Evolutionary conservation across 2,797 vertebrate genomes (phyloP).

Genomic region (Eidolon dupreanum): DNA sequence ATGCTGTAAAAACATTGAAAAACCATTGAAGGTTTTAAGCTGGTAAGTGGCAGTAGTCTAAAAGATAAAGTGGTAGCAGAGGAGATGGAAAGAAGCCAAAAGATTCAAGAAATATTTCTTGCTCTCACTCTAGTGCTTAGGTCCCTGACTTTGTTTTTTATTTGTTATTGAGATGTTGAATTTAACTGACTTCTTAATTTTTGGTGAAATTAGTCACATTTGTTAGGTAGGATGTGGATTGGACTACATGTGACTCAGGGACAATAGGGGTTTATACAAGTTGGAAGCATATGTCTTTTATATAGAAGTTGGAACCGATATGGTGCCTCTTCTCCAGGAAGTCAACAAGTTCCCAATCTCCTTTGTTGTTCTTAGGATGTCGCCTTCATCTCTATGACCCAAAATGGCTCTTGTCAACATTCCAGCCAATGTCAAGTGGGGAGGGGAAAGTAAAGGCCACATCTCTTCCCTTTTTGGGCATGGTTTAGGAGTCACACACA

Average conservation of each 20-base stretch:
- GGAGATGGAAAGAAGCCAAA: background rate
- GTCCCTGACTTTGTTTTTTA: conserved; percentile 4
- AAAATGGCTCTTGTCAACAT: background rate
- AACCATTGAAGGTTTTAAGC: background rate
- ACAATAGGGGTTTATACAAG: background rate
- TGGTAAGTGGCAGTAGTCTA: background rate
- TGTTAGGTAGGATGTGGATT: background rate
- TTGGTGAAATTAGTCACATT: background rate
- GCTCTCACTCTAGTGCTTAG: background rate
- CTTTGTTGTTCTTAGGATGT: conserved; percentile 11
- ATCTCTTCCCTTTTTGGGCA: background rate
- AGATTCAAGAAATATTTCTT: background rate
- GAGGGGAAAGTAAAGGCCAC: background rate
- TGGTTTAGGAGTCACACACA: background rate
- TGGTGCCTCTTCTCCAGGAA: background rate
- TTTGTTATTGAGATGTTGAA: background rate
- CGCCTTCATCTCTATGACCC: background rate
- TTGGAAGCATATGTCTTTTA: background rate
- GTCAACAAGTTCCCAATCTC: background rate
- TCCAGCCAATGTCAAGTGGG: background rate
- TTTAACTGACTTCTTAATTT: background rate
- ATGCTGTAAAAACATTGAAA: background rate
- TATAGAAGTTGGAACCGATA: background rate
- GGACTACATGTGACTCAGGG: background rate
- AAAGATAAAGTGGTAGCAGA: background rate